A percentile compares a stretch with the other conserved stretches of the same genome.
Conservation (phyloP, 2,888 invertebrate species). For the Pachydiplax longipennis region DNA sequence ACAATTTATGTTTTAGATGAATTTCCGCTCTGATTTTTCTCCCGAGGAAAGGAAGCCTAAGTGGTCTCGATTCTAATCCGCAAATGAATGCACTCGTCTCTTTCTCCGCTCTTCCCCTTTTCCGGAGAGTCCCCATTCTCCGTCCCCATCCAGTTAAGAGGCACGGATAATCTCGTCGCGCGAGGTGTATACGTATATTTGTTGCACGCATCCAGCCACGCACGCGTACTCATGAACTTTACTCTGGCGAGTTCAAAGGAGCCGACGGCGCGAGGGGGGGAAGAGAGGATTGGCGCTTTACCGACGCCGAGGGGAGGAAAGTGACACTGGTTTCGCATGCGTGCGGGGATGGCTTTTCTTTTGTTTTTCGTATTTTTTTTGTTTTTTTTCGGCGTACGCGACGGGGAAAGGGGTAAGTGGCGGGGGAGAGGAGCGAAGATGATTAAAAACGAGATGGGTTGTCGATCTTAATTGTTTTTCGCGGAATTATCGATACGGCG, state of each 20-base stretch:
- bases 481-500: background rate
- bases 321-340: background rate
- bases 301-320: background rate
- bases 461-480: background rate
- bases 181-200: background rate
- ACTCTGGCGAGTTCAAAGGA: background rate
- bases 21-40: too few species aligned
- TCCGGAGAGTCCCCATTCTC: background rate
- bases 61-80: too few species aligned
- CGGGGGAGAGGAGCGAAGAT: background rate
- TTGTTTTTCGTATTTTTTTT: background rate
- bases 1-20: too few species aligned
- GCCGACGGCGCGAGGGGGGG: background rate
- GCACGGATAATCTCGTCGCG: background rate
- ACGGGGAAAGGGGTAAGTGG: background rate
- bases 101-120: background rate
- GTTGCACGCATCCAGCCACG: background rate
- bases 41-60: too few species aligned
- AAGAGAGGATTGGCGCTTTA: background rate
- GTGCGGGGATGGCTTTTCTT: background rate
- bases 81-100: too few species aligned
- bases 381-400: background rate
- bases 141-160: background rate
- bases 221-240: background rate
- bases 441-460: background rate